These are phyloP conservation scores for Sinocyclocheilus anophthalmus DNA, from an alignment of 2,113 vertebrate genomes.

Conservation along the genomic window DNA sequence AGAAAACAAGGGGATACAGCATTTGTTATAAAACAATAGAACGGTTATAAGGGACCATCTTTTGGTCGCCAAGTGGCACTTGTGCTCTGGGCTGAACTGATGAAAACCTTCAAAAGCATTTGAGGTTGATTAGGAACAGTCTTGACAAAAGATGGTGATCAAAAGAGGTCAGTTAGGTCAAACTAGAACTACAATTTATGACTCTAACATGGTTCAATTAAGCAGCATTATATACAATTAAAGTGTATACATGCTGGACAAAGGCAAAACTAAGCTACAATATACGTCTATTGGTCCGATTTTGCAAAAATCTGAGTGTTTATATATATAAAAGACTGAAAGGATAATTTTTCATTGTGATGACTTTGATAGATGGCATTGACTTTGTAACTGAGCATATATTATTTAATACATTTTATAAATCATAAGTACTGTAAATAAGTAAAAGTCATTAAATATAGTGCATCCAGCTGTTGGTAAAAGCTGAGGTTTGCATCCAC, in stretches of 20 bases:
- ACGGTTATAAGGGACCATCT: background rate
- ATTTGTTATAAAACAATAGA: constrained; percentile 13
- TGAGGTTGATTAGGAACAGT: constrained; percentile 53
- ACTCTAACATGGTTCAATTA: background rate
- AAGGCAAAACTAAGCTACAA: background rate
- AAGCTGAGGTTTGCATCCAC: background rate
- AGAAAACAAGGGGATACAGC: constrained; percentile 29
- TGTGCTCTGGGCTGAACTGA: background rate
- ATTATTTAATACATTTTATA: constrained; percentile 33
- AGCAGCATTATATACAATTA: background rate
- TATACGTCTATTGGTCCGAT: background rate
- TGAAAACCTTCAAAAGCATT: background rate
- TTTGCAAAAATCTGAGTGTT: background rate
- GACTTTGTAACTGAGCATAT: constrained; percentile 27
- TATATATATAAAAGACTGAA: background rate
- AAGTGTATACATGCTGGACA: background rate
- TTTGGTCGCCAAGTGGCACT: background rate
- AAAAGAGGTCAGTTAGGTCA: constrained; percentile 55
- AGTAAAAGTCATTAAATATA: too few species aligned
- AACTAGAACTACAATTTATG: constrained; percentile 62
- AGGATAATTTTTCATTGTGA: background rate
- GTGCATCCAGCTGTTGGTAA: background rate
- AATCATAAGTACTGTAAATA: background rate
- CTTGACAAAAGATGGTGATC: constrained; percentile 27
- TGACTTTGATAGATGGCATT: background rate